A percentile compares a stretch with the other conserved stretches of the same genome.
These are phyloP conservation scores for Diabrotica virgifera DNA, from an alignment of 1,140 invertebrate species.

Conservation along the genomic window DNA sequence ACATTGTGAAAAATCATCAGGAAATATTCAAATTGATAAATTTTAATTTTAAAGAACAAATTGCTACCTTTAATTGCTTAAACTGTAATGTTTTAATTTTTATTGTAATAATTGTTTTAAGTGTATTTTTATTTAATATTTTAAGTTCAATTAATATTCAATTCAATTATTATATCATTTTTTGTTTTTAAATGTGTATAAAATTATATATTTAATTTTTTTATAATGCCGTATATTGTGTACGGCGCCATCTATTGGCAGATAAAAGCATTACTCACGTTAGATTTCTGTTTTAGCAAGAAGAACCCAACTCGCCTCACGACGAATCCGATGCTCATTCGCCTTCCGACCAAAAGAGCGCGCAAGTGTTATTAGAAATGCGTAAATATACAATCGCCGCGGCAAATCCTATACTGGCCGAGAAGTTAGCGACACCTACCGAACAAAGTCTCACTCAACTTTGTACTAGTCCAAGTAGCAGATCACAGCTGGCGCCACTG, in stretches of 20 bases:
- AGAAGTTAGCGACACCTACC: constrained; percentile 58
- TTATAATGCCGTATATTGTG: background rate
- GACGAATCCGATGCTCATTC: constrained; percentile 33
- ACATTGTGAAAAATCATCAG: too few relatives aligned
- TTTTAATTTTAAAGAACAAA: too few relatives aligned
- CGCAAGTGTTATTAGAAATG: constrained; percentile 51
- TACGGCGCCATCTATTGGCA: background rate
- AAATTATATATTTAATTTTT: too few relatives aligned
- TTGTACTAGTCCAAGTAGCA: constrained; percentile 22
- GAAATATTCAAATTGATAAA: too few relatives aligned
- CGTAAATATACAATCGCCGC: constrained; percentile 75
- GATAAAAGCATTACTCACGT: background rate
- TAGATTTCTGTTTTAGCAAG: constrained; percentile 38
- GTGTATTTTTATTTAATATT: too few relatives aligned
- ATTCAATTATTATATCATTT: too few relatives aligned
- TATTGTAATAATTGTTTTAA: too few relatives aligned
- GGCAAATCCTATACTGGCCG: constrained; percentile 74
- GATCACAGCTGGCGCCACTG: constrained; percentile 43
- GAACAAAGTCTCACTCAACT: constrained; percentile 41
- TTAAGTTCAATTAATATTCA: too few relatives aligned
- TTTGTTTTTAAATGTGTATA: too few relatives aligned
- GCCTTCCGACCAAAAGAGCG: constrained; percentile 38
- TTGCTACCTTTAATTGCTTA: too few relatives aligned
- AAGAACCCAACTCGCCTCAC: constrained; percentile 48
- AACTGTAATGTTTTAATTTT: too few relatives aligned